phyloP scores from a whole-genome alignment of 2,888 invertebrate genomes.

The Lapara coniferarum region DNA sequence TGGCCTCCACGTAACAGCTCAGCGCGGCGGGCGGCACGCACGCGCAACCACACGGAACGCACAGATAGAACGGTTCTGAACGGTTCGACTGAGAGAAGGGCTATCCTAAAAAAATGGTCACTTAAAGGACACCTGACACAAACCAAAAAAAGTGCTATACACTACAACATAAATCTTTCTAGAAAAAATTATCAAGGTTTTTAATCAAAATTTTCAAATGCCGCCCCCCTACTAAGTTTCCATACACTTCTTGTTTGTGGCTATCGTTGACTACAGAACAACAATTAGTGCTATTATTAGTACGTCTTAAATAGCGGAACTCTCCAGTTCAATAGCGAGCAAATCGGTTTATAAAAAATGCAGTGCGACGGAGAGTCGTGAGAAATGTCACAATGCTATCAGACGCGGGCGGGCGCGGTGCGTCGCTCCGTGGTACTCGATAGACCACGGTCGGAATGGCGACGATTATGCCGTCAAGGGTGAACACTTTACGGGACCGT shows the following conservation, averaged over 20 bases:
- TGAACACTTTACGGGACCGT: not conserved
- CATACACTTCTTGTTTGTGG: too few species aligned
- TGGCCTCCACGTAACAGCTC: constrained; percentile 12
- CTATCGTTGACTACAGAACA: too few species aligned
- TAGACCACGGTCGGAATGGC: not conserved
- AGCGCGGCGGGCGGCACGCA: not conserved
- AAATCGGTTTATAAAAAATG: not conserved
- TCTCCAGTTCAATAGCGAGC: not conserved
- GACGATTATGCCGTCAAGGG: not conserved
- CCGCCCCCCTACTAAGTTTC: too few species aligned
- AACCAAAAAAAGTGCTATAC: too few species aligned
- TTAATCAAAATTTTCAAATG: too few species aligned
- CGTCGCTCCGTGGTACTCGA: not conserved
- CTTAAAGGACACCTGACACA: too few species aligned
- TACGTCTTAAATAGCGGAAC: not conserved
- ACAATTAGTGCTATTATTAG: too few species aligned
- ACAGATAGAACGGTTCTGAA: not conserved
- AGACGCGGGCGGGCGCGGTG: not conserved
- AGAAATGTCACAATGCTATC: not conserved
- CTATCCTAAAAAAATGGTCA: too few species aligned
- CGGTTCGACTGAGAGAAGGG: too few species aligned
- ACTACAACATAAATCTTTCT: too few species aligned
- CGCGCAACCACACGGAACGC: constrained; percentile 16
- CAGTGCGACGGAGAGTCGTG: not conserved
- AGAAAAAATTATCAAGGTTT: too few species aligned